Evolutionary conservation across 92 coral and sea anemone genomes (phyloP).

Genomic region (Porites evermanni): DNA sequence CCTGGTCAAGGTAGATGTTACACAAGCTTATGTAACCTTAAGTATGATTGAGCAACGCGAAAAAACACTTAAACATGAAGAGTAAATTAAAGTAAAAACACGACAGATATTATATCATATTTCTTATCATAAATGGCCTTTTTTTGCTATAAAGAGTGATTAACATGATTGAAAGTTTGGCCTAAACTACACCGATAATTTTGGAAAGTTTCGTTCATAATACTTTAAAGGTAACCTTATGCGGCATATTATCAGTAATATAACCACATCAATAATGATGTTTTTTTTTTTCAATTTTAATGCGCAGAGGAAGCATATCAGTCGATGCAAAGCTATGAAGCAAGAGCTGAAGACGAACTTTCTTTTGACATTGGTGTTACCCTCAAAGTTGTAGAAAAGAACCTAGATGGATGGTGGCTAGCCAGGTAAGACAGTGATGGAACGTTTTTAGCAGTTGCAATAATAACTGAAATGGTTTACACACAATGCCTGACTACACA

Average conservation of each 20-base stretch:
- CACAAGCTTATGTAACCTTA: background rate
- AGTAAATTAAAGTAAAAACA: background rate
- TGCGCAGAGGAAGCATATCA: slow-evolving; percentile 59
- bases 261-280: too few relatives aligned
- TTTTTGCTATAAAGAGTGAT: too few relatives aligned
- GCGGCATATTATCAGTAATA: background rate
- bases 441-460: background rate
- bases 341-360: slow-evolving; percentile 52
- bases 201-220: too few relatives aligned
- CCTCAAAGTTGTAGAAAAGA: slow-evolving; percentile 55
- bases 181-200: too few relatives aligned
- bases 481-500: too few relatives aligned
- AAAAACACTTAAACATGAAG: too few relatives aligned
- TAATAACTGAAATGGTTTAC: too few relatives aligned
- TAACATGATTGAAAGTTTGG: too few relatives aligned
- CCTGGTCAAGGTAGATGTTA: slow-evolving; percentile 62
- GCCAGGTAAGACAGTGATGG: slow-evolving; percentile 39
- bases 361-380: slow-evolving; percentile 68
- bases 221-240: too few relatives aligned
- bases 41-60: background rate
- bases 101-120: background rate
- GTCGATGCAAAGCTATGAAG: slow-evolving; percentile 43
- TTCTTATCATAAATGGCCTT: too few relatives aligned
- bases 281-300: background rate
- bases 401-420: slow-evolving; percentile 73